These are phyloP conservation scores for Sebastes nivosus DNA, from an alignment of 2,797 vertebrate species.

Conservation along the genomic window DNA sequence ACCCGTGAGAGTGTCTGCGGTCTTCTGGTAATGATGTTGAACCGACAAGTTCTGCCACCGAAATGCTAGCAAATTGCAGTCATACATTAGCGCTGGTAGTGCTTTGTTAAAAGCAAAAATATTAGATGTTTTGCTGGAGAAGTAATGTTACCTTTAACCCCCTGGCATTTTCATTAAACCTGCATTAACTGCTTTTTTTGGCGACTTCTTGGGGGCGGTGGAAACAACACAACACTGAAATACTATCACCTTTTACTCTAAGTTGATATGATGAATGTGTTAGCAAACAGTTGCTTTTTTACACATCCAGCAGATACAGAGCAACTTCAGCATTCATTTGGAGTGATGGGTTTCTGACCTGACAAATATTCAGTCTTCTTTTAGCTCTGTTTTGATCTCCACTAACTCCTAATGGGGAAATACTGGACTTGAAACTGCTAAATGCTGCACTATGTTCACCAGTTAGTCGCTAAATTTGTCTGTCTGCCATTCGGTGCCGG, in stretches of 20 bases:
- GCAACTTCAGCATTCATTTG: background rate
- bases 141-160: background rate
- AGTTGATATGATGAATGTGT: background rate
- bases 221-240: background rate
- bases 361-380: background rate
- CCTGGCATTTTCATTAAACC: background rate
- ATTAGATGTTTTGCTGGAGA: background rate
- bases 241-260: background rate
- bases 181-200: background rate
- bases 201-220: background rate
- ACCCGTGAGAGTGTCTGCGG: slow-evolving; percentile 22
- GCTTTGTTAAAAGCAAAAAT: background rate
- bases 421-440: background rate
- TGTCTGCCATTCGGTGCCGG: too few species aligned
- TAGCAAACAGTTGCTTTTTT: too few species aligned
- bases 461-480: too few species aligned
- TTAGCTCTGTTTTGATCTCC: background rate
- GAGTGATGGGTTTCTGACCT: background rate
- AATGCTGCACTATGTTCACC: background rate
- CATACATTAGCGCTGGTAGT: background rate
- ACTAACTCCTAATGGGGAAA: background rate
- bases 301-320: background rate
- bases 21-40: slow-evolving; percentile 11
- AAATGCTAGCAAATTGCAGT: background rate
- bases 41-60: background rate